Base-by-base conservation (phyloP, 2,888 invertebrate species). In the Teleogryllus oceanicus region DNA sequence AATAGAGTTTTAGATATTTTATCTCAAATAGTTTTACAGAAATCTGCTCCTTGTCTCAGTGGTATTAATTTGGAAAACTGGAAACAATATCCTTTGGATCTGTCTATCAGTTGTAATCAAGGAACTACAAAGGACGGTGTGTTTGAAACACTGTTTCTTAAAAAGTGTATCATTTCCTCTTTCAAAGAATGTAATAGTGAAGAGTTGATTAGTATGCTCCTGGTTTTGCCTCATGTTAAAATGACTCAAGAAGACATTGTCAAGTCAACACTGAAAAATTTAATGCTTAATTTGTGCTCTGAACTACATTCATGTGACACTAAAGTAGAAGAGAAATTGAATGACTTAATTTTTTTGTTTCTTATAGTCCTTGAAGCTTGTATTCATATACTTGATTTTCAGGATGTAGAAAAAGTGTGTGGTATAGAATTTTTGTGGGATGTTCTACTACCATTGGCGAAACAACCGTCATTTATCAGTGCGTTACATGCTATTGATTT, bases 1-100 rank as follows among this genome's bases (percentile, higher is more conserved):
- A 37, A 37, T 10, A 76, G 16, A 11, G 21, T 90, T 4, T 88
- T 94, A 84, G 87, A 89, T 77, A 88, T 94, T 49, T 85, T 95
- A 20, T 89, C 92, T 0, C 91, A 91, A 85, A 89, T 96, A 78
- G 88, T 95, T 74, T 84, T 92, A 74, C 88, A 88, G 78, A 95
- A 95, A 86, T 89, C 92, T 11, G 92, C 93, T 0, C 86, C 92
- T 0, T 90, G 90, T 11, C 88, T 88, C 80, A 90, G 89, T 86
- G 92, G 93, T 0, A 88, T 90, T 1, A 89, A 89, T 82, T 85
- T 92, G 12, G 86, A 88, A 80, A 88, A 89, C 21, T 94, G 94
- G 94, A 90, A 89, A 0, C 90, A 90, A 83, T 94, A 93, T 86
- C 89, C 91, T 0, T 85, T 94, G n/a, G 62, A 62, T 62, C n/a